Percentiles rank a stretch among this genome's conserved stretches.
Conservation (phyloP, 2,888 invertebrate genomes). For the Urechis unicinctus region DNA sequence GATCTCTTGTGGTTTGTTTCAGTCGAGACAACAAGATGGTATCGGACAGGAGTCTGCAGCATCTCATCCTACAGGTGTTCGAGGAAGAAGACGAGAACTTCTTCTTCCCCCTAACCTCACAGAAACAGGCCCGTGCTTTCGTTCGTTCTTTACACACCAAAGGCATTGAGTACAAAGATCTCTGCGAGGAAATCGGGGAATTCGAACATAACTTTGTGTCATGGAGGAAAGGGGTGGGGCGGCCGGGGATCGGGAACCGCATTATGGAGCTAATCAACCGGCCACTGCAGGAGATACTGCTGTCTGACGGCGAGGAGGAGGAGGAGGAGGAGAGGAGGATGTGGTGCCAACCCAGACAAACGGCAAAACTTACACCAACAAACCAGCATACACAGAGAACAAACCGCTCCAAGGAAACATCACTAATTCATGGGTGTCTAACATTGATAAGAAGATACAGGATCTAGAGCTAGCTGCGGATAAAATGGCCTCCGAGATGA, state of each 20-base stretch:
- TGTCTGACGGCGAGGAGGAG: conserved; percentile 9
- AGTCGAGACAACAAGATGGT: neutral
- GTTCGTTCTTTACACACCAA: conserved; percentile 15
- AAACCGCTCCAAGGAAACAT: too few relatives aligned
- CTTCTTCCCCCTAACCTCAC: conserved; percentile 13
- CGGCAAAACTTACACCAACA: too few relatives aligned
- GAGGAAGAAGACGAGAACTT: conserved; percentile 18
- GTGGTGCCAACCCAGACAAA: too few relatives aligned
- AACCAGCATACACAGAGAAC: too few relatives aligned
- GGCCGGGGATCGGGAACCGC: conserved; percentile 12
- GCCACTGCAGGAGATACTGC: conserved; percentile 13
- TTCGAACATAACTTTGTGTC: conserved; percentile 17
- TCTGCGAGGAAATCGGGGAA: conserved; percentile 16
- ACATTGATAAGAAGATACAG: too few relatives aligned
- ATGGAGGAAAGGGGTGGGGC: conserved; percentile 17
- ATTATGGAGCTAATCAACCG: conserved; percentile 15
- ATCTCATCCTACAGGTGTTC: conserved; percentile 17
- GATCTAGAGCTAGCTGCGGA: too few relatives aligned
- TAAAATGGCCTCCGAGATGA: too few relatives aligned
- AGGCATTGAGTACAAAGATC: conserved; percentile 11
- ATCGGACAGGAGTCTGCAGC: conserved; percentile 1
- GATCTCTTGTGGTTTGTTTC: too few relatives aligned
- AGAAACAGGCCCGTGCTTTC: conserved; percentile 18
- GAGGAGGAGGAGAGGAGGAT: conserved; percentile 6
- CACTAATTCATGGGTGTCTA: too few relatives aligned